Conservation (phyloP, 30 jellyfish, hydroid and myxozoan genomes). For the Calvadosia cruxmelitensis region DNA sequence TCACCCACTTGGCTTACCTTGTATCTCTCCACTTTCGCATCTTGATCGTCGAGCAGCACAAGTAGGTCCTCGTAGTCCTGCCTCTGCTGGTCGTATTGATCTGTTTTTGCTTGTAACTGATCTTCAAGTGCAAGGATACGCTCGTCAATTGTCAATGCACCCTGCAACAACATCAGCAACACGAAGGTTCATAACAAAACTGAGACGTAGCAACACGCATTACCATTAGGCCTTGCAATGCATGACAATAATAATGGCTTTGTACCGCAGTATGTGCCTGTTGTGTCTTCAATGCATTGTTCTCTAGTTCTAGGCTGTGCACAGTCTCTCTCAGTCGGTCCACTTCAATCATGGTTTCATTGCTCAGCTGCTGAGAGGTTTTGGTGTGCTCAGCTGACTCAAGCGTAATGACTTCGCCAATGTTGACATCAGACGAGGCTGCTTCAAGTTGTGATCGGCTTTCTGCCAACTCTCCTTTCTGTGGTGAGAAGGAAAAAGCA, state of each 20-base stretch:
- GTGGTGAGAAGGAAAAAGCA: neutral
- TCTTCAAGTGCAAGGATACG: slow-evolving; percentile 3
- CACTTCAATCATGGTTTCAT: slow-evolving; percentile 45
- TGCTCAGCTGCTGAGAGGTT: slow-evolving; percentile 30
- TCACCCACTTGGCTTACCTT: slow-evolving; percentile 55
- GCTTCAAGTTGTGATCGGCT: slow-evolving; percentile 11
- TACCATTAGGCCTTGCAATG: neutral
- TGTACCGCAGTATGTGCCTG: no score
- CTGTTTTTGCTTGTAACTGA: slow-evolving; percentile 12
- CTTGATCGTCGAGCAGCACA: slow-evolving; percentile 87
- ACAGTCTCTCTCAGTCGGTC: slow-evolving; percentile 32
- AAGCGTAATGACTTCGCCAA: slow-evolving; percentile 40
- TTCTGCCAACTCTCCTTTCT: slow-evolving; percentile 37
- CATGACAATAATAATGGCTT: no score
- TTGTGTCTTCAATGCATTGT: slow-evolving; percentile 16
- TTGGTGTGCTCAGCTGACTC: slow-evolving; percentile 42
- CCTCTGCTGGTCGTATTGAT: slow-evolving; percentile 45
- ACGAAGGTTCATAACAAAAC: neutral
- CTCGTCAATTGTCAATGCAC: neutral
- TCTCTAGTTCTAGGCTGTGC: slow-evolving; percentile 28
- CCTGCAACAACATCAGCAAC: neutral
- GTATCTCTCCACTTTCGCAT: slow-evolving; percentile 32
- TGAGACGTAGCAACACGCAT: neutral
- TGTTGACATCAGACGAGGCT: slow-evolving; percentile 22
- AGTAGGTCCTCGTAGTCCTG: slow-evolving; percentile 82